Percentiles rank a stretch among this genome's conserved stretches.
Conservation (phyloP, 2,113 vertebrate genomes). For the Petaurus breviceps region DNA sequence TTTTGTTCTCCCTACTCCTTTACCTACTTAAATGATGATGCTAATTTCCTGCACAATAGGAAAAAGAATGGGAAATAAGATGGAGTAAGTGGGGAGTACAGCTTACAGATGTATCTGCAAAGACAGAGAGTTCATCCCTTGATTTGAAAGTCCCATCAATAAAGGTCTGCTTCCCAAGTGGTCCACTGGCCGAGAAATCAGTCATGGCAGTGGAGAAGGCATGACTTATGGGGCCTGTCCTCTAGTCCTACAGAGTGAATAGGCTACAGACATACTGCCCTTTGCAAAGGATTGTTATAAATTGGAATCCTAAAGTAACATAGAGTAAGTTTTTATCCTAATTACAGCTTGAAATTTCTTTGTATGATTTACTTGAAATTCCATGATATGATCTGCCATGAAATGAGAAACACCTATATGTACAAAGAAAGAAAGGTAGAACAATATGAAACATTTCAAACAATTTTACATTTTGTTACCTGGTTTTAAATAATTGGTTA, state of each 20-base stretch:
- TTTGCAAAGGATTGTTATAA: neutral
- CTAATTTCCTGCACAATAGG: neutral
- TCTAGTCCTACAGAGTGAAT: neutral
- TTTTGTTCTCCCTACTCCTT: conserved; percentile 16
- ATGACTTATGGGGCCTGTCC: neutral
- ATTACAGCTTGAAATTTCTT: neutral
- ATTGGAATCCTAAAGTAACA: neutral
- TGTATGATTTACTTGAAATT: neutral
- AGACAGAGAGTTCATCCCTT: neutral
- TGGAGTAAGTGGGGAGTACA: neutral
- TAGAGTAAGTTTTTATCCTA: neutral
- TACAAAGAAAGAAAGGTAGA: conserved; percentile 31
- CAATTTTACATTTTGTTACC: conserved; percentile 72
- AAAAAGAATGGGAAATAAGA: neutral
- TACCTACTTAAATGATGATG: neutral
- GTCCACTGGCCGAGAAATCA: neutral
- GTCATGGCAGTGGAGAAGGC: accelerated
- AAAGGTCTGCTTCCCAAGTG: neutral
- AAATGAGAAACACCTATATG: neutral
- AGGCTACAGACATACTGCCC: neutral
- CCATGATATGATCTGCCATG: neutral
- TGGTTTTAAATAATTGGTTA: conserved; percentile 66
- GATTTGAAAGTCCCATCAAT: neutral
- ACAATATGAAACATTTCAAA: conserved; percentile 57
- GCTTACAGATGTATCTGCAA: neutral